These are phyloP conservation scores for Diplolepis rosae DNA, from an alignment of 2,888 invertebrate genomes.

Conservation along the genomic window DNA sequence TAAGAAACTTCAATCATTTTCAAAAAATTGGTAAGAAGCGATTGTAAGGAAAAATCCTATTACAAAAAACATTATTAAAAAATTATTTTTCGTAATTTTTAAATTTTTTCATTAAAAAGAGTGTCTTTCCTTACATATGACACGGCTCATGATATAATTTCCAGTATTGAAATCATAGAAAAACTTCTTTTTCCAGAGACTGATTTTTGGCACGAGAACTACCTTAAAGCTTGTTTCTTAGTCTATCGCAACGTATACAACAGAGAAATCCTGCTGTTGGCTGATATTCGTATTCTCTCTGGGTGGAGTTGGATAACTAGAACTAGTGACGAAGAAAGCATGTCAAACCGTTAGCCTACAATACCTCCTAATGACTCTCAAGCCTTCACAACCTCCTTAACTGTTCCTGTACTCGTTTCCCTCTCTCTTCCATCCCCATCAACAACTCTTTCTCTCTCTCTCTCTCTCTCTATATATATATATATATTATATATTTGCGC, in stretches of 20 bases:
- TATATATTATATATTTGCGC: no score
- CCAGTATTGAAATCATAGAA: no score
- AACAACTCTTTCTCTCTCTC: constrained; percentile 3
- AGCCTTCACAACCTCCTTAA: constrained; percentile 36
- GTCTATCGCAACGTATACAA: not conserved
- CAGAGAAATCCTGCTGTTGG: constrained; percentile 53
- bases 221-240: not conserved
- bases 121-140: no score
- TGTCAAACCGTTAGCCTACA: constrained; percentile 63
- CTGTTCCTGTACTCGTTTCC: not conserved
- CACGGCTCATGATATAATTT: no score
- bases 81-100: no score
- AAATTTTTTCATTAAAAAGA: no score
- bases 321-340: constrained; percentile 49
- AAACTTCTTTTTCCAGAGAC: no score
- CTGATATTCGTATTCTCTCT: constrained; percentile 22
- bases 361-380: constrained; percentile 69
- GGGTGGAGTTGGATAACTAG: not conserved
- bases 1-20: no score
- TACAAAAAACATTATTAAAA: no score
- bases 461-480: constrained; percentile 6
- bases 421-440: not conserved
- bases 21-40: no score
- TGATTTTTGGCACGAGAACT: no score
- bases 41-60: no score